Percentiles rank a stretch among this genome's conserved stretches.
These are phyloP conservation scores for Amia ocellicauda DNA, from an alignment of 2,113 vertebrate species.

Conservation along the genomic window DNA sequence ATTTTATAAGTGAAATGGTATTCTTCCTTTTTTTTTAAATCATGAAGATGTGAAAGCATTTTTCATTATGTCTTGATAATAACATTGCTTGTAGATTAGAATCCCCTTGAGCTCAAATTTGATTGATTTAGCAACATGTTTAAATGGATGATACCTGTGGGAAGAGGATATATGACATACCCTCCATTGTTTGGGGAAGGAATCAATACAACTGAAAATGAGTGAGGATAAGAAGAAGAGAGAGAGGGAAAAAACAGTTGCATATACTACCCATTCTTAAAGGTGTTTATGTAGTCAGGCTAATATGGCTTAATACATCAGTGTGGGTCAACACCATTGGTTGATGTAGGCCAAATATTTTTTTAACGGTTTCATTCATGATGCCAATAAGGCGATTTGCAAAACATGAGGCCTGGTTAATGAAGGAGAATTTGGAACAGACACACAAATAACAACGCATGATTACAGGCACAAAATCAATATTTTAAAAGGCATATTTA, in stretches of 20 bases:
- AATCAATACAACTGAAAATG: not conserved
- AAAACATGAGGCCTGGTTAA: no score
- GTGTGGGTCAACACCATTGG: no score
- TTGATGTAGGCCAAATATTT: no score
- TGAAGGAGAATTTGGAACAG: no score
- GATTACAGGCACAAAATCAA: no score
- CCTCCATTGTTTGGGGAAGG: conserved; percentile 1
- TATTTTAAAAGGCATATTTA: no score
- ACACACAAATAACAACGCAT: no score
- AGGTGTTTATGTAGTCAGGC: not conserved
- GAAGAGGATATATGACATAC: not conserved
- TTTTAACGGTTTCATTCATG: no score
- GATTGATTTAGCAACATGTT: conserved; percentile 5
- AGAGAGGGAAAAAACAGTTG: not conserved
- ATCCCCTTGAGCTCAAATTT: not conserved
- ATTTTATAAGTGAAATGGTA: no score
- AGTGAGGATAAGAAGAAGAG: not conserved
- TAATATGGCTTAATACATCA: no score
- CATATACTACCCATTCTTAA: not conserved
- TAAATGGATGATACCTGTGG: not conserved
- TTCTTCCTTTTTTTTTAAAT: no score
- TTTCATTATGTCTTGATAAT: not conserved
- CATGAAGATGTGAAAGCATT: not conserved
- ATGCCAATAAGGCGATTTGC: no score
- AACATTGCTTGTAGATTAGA: not conserved